Conservation (phyloP, 2,797 vertebrate species). For the Pseudopleuronectes americanus region DNA sequence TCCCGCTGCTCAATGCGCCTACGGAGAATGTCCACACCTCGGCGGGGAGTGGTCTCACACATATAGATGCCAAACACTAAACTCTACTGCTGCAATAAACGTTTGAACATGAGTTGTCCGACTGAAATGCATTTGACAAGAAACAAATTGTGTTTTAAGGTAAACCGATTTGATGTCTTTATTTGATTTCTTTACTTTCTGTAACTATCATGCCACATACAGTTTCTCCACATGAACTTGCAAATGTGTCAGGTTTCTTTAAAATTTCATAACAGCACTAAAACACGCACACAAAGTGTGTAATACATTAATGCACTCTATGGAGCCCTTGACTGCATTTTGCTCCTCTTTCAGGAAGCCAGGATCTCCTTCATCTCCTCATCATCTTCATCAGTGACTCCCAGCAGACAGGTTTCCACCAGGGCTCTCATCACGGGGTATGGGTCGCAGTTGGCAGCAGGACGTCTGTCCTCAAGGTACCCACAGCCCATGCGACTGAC, state of each 20-base stretch:
- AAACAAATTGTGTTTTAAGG: background rate
- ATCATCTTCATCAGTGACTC: background rate
- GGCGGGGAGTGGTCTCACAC: too few relatives aligned
- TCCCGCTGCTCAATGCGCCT: too few relatives aligned
- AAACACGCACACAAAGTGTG: background rate
- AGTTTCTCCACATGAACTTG: background rate
- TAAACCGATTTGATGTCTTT: background rate
- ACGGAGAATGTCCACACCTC: too few relatives aligned
- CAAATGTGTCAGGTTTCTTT: background rate
- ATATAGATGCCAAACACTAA: too few relatives aligned
- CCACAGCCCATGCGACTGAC: conserved; percentile 10
- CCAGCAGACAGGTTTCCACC: conserved; percentile 71
- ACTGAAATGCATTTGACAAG: too few relatives aligned
- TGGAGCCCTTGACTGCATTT: background rate
- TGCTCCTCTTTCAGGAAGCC: background rate
- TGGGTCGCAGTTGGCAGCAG: conserved; percentile 81
- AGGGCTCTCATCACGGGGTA: conserved; percentile 73
- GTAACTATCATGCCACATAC: background rate
- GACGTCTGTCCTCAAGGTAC: conserved; percentile 81
- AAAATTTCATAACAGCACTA: background rate
- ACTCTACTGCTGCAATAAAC: too few relatives aligned
- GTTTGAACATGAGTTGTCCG: too few relatives aligned
- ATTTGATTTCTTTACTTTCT: background rate
- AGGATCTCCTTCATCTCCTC: background rate
- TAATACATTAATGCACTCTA: background rate